Base-by-base conservation (phyloP, 2,888 invertebrate genomes). In the Halocaridina rubra region DNA sequence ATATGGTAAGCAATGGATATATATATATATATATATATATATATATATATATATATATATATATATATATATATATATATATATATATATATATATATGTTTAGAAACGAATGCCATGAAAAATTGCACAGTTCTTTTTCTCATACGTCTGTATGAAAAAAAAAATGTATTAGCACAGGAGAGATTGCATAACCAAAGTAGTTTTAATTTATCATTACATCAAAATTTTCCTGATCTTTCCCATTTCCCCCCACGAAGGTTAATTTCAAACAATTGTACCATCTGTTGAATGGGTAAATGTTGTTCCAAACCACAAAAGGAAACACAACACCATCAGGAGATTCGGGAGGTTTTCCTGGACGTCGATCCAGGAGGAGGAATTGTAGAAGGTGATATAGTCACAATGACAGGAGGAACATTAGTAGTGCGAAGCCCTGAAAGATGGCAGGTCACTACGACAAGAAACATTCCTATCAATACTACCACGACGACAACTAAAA, bases 281-380 rank as follows among this genome's bases (percentile, higher is more conserved):
- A 32, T 46, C 81, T 69, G 19, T 76, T 81, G 57, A 69, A 81
- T 81, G 81, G 81, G 81, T 81, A 76, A 81, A 81, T 81, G 81
- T 77, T 81, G 81, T 67, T 81, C 81, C 77, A 81, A 81, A 19
- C n/a, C 1, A 10, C 2, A 16, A 3, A 53, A 53, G 19, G 53
- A 53, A 53, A 16, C 16, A 53, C 53, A 53, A 53, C 53, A 16
- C 53, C n/a, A 19, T 7, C n/a, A 19, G 53, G 53, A 53, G 53
- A 19, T n/a, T 16, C n/a, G 19, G 53, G 53, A 53, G 53, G 2
- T 46, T 16, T 46, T 46, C 1, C 46, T 46, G 46, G 46, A 46
- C 10, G 53, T 53, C 2, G 53, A 53, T 4, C 53, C 53, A 53
- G 53, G 8, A 4, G 53, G 53, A 53, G 53, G 16, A 4, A 19